These are phyloP conservation scores for Lutjanus argentimaculatus DNA, from an alignment of 2,797 vertebrate genomes.

Conservation along the genomic window DNA sequence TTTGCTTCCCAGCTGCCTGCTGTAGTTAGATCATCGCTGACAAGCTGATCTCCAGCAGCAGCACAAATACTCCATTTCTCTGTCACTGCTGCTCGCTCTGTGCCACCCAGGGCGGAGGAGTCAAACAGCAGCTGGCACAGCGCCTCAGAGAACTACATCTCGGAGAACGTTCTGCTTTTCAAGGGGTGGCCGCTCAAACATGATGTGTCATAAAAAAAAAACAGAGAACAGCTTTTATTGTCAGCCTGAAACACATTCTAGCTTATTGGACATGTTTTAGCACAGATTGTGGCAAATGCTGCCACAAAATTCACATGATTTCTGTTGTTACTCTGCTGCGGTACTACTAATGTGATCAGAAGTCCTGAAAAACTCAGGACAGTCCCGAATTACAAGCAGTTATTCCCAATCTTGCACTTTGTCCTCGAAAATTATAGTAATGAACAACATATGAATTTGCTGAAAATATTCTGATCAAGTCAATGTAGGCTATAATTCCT, in stretches of 20 bases:
- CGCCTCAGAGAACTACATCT: neutral
- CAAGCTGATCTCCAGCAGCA: conserved; percentile 56
- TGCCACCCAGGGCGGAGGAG: conserved; percentile 20
- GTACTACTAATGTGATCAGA: too few species aligned
- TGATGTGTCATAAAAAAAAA: conserved; percentile 4
- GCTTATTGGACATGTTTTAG: neutral
- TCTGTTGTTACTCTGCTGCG: neutral
- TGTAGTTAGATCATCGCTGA: conserved; percentile 72
- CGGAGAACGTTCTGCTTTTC: conserved; percentile 7
- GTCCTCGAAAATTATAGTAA: too few species aligned
- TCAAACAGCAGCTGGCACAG: conserved; percentile 34
- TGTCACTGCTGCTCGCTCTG: conserved; percentile 4
- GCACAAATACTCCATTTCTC: conserved; percentile 25
- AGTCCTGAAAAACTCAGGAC: too few species aligned
- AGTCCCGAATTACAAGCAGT: too few species aligned
- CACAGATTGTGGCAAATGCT: neutral
- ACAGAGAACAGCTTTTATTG: neutral
- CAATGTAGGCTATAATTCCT: too few species aligned
- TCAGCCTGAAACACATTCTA: neutral
- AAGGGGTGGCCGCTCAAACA: conserved; percentile 24
- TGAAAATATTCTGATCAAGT: too few species aligned
- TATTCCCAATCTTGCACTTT: too few species aligned
- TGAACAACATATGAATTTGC: too few species aligned
- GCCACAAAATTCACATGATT: neutral
- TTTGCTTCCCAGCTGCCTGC: conserved; percentile 72